Conservation (phyloP, 2,113 vertebrate genomes). For the Mohoua ochrocephala region DNA sequence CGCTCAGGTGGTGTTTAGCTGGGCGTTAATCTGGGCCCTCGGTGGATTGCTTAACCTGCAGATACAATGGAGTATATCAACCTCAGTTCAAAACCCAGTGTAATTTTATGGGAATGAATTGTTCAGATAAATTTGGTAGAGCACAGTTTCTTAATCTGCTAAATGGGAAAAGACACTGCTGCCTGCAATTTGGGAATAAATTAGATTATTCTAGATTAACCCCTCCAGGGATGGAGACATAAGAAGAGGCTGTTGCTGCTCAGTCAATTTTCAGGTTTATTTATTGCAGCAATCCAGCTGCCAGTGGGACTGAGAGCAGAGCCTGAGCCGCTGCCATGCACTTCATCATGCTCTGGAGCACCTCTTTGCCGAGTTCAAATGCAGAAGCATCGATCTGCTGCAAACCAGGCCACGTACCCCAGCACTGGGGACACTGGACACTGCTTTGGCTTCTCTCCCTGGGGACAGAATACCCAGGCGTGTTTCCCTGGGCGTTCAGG, state of each 20-base stretch:
- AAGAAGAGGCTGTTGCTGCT: neutral
- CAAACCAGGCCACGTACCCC: neutral
- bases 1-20: neutral
- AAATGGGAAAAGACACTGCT: neutral
- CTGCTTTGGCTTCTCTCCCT: neutral
- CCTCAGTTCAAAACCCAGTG: neutral
- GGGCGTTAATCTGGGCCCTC: neutral
- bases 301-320: neutral
- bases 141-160: slow-evolving; percentile 22
- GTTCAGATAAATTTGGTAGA: neutral
- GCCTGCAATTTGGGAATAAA: slow-evolving; percentile 26
- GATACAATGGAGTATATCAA: neutral
- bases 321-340: neutral
- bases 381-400: neutral
- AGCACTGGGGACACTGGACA: accelerated
- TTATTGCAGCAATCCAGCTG: neutral
- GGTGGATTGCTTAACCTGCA: neutral
- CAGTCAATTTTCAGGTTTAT: slow-evolving; percentile 23
- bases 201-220: slow-evolving; percentile 33
- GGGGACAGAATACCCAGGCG: accelerated
- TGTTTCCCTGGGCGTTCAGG: neutral
- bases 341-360: neutral
- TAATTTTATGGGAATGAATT: slow-evolving; percentile 14
- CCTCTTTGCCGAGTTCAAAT: neutral
- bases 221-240: neutral